Percentiles rank a stretch among this genome's conserved stretches.
Evolutionary conservation across 2,113 vertebrate species (phyloP).

Genomic region (Gulo gulo): DNA sequence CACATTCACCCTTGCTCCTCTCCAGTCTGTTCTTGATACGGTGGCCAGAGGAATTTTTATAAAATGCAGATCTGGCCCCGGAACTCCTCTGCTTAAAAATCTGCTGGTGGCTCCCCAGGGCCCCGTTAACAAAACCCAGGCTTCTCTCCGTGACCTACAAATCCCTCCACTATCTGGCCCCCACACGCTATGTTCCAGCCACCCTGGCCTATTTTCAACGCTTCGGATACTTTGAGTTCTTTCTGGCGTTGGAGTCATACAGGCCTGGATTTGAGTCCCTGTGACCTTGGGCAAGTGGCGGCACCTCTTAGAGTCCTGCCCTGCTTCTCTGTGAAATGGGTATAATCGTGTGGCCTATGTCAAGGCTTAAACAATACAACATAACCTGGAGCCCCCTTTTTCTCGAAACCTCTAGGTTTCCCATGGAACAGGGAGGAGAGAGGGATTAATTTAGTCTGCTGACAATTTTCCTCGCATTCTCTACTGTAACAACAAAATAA

Average conservation of each 20-base stretch:
- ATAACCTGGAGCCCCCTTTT: background rate
- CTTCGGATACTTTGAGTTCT: background rate
- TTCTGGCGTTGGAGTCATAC: background rate
- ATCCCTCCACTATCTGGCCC: background rate
- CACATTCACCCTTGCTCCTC: accelerated
- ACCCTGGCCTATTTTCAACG: background rate
- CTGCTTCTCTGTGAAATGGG: background rate
- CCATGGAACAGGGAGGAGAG: background rate
- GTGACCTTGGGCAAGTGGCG: background rate
- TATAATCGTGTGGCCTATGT: background rate
- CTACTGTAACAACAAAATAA: background rate
- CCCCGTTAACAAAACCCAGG: background rate
- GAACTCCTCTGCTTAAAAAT: background rate
- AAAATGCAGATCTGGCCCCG: background rate
- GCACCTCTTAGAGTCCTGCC: background rate
- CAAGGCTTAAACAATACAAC: background rate
- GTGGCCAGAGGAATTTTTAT: background rate
- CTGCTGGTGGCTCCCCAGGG: background rate
- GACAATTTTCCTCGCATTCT: background rate
- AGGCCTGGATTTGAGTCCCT: background rate
- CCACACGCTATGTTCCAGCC: background rate
- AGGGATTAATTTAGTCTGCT: background rate
- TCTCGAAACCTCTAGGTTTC: background rate
- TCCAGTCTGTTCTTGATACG: background rate
- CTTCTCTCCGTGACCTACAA: background rate